A percentile compares a stretch with the other conserved stretches of the same genome.
These are phyloP conservation scores for Pipa parva DNA, from an alignment of 2,113 vertebrate genomes.

Conservation along the genomic window DNA sequence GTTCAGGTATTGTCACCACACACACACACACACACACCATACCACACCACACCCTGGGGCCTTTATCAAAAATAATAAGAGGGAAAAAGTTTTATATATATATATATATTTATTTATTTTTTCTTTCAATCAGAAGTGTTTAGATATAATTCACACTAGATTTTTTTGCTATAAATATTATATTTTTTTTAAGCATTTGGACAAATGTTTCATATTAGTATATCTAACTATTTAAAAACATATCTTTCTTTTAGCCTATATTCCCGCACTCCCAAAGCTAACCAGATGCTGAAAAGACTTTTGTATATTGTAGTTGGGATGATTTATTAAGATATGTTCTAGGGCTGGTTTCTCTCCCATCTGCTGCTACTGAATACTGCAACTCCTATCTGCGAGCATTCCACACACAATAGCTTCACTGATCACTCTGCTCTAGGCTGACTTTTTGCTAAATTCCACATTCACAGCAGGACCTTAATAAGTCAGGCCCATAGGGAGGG, in stretches of 20 bases:
- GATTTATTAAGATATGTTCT: slow-evolving; percentile 27
- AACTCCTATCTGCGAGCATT: slow-evolving; percentile 8
- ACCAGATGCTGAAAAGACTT: slow-evolving; percentile 43
- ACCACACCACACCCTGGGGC: too few species aligned
- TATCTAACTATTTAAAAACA: background rate
- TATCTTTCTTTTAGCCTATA: slow-evolving; percentile 38
- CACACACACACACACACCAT: too few species aligned
- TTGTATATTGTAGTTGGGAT: slow-evolving; percentile 37
- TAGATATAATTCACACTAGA: too few species aligned
- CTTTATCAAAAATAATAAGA: too few species aligned
- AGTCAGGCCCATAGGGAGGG: slow-evolving; percentile 37
- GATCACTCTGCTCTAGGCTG: slow-evolving; percentile 37
- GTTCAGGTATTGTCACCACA: too few species aligned
- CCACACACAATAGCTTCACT: slow-evolving; percentile 26
- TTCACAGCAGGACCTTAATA: slow-evolving; percentile 38
- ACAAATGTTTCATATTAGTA: background rate
- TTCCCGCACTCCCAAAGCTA: slow-evolving; percentile 38
- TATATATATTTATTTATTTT: too few species aligned
- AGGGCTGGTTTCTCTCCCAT: slow-evolving; percentile 31
- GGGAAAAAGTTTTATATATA: too few species aligned
- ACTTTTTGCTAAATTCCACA: slow-evolving; percentile 35
- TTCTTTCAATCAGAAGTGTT: too few species aligned
- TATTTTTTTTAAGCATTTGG: too few species aligned
- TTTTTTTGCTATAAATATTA: too few species aligned
- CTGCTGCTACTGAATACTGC: slow-evolving; percentile 33